These are phyloP conservation scores for Drosophila anomalata DNA, from an alignment of 2,888 invertebrate species.

Conservation along the genomic window DNA sequence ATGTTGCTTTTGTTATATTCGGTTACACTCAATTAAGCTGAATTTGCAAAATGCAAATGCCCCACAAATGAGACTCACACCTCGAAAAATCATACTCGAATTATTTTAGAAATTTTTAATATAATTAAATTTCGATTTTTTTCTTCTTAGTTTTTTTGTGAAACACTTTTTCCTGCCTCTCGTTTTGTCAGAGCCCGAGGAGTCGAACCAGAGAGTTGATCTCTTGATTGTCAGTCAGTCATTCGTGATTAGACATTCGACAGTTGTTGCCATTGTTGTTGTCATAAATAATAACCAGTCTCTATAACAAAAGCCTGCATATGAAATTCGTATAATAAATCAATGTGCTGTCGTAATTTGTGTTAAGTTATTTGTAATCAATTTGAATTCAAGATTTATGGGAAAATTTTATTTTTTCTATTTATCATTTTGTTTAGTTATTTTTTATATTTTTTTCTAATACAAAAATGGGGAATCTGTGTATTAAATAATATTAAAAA, in stretches of 20 bases:
- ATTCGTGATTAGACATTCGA: constrained; percentile 47
- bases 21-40: constrained; percentile 81
- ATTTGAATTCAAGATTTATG: constrained; percentile 48
- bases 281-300: constrained; percentile 49
- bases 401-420: constrained; percentile 13
- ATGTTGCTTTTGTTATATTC: constrained; percentile 70
- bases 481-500: too few relatives aligned
- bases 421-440: constrained; percentile 5
- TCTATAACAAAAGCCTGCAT: constrained; percentile 36
- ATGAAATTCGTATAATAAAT: constrained; percentile 48
- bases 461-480: too few relatives aligned
- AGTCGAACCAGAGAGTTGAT: constrained; percentile 38
- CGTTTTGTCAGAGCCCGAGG: constrained; percentile 46
- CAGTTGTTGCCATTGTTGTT: constrained; percentile 27
- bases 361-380: constrained; percentile 55
- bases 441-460: not conserved
- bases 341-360: constrained; percentile 58
- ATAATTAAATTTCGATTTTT: constrained; percentile 33
- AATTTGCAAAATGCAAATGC: constrained; percentile 77
- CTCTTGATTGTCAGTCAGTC: constrained; percentile 55
- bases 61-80: constrained; percentile 52
- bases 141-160: constrained; percentile 1
- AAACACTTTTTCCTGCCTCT: constrained; percentile 26
- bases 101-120: constrained; percentile 54
- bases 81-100: constrained; percentile 22